These are phyloP conservation scores for Corydoras maculifer DNA, from an alignment of 2,113 vertebrate genomes.

Conservation along the genomic window DNA sequence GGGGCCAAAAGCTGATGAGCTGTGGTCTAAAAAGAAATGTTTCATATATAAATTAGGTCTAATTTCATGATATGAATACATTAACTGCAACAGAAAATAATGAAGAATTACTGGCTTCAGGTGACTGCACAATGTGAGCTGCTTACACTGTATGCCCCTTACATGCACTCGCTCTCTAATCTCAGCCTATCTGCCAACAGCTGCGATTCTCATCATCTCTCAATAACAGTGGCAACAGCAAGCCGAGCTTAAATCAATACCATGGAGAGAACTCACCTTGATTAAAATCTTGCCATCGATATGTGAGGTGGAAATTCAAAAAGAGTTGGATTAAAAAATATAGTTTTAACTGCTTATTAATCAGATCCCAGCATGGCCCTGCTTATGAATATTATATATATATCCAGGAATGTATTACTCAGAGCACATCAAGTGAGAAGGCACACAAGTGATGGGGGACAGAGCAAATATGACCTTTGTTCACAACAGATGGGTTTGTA, in stretches of 20 bases:
- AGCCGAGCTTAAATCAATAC: slow-evolving; percentile 36
- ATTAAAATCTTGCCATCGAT: slow-evolving; percentile 44
- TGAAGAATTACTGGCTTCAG: background rate
- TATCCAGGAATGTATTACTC: slow-evolving; percentile 33
- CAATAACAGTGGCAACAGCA: slow-evolving; percentile 17
- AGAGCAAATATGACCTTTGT: slow-evolving; percentile 7
- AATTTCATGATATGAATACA: no score
- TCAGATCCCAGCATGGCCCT: slow-evolving; percentile 2
- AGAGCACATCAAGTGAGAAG: slow-evolving; percentile 39
- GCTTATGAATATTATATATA: slow-evolving; percentile 47
- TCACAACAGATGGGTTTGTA: slow-evolving; percentile 31
- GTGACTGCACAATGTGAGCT: slow-evolving; percentile 18
- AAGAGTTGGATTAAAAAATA: slow-evolving; percentile 25
- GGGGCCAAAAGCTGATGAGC: slow-evolving; percentile 65
- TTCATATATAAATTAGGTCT: no score
- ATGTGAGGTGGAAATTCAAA: slow-evolving; percentile 37
- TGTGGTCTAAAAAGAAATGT: slow-evolving; percentile 38
- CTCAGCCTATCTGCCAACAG: slow-evolving; percentile 34
- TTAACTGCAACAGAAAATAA: no score
- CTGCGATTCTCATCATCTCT: slow-evolving; percentile 25
- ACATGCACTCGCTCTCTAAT: slow-evolving; percentile 18
- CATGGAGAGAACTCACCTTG: slow-evolving; percentile 40
- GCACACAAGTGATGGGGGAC: slow-evolving; percentile 22
- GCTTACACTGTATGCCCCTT: slow-evolving; percentile 1
- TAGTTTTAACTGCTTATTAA: slow-evolving; percentile 39